Conservation (phyloP, 2,888 invertebrate genomes). For the Plebejus argus region DNA sequence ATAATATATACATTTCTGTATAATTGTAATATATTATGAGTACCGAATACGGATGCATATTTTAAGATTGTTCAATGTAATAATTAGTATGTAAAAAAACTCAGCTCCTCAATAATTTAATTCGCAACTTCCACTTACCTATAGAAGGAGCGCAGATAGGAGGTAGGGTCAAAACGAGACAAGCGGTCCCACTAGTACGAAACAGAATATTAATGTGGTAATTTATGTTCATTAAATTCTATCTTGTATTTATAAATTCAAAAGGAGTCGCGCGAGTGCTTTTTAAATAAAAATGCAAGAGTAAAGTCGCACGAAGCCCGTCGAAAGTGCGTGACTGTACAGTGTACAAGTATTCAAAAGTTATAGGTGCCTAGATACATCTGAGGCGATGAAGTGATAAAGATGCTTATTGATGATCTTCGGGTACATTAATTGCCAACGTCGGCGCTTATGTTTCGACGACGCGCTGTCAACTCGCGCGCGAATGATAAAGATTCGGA, state of each 20-base stretch:
- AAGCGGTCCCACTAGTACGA: not conserved
- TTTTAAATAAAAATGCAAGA: constrained; percentile 39
- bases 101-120: not conserved
- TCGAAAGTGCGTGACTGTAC: constrained; percentile 72
- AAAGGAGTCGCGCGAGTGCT: constrained; percentile 28
- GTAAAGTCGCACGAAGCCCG: constrained; percentile 48
- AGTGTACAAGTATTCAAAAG: constrained; percentile 63
- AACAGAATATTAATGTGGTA: constrained; percentile 24
- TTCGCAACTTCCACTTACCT: not conserved
- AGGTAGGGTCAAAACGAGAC: not conserved
- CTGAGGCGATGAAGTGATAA: constrained; percentile 77
- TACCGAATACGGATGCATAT: no score
- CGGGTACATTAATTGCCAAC: constrained; percentile 76
- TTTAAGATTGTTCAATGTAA: not conserved
- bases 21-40: no score
- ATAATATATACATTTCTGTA: no score
- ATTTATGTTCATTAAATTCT: constrained; percentile 28
- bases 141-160: constrained; percentile 10
- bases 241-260: constrained; percentile 22
- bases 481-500: constrained; percentile 75
- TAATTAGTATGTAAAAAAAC: not conserved
- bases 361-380: constrained; percentile 68
- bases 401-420: constrained; percentile 79
- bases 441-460: constrained; percentile 70
- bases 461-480: constrained; percentile 60